A percentile compares a stretch with the other conserved stretches of the same genome.
Evolutionary conservation across 92 coral and sea anemone species (phyloP).

Genomic region (Anthopleura xanthogrammica): DNA sequence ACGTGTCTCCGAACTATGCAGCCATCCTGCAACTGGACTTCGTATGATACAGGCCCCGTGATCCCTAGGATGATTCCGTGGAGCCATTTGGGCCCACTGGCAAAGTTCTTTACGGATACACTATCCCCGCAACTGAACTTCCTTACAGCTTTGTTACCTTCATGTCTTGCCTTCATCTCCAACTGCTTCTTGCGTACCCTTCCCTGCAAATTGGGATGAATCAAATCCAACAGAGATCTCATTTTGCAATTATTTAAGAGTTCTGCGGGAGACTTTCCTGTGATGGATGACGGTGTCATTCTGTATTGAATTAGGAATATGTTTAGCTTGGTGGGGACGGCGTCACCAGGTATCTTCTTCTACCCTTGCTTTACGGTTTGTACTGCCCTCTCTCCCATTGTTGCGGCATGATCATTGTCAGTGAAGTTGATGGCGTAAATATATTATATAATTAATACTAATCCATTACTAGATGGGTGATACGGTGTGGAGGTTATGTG

Average conservation of each 20-base stretch:
- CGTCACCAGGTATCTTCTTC: slow-evolving; percentile 36
- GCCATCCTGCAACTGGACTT: slow-evolving; percentile 30
- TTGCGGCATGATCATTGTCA: too few species aligned
- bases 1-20: slow-evolving; percentile 35
- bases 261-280: slow-evolving; percentile 56
- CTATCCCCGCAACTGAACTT: slow-evolving; percentile 30
- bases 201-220: slow-evolving; percentile 47
- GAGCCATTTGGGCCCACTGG: slow-evolving; percentile 53
- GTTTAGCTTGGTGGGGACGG: slow-evolving; percentile 24
- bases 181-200: slow-evolving; percentile 43
- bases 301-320: slow-evolving; percentile 35
- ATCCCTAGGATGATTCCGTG: slow-evolving; percentile 32
- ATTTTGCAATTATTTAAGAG: slow-evolving; percentile 47
- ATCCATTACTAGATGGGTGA: slow-evolving; percentile 62
- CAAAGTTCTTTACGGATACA: slow-evolving; percentile 44
- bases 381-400: slow-evolving; percentile 43
- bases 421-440: too few species aligned
- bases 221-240: slow-evolving; percentile 48
- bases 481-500: slow-evolving; percentile 55
- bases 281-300: slow-evolving; percentile 54
- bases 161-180: slow-evolving; percentile 40
- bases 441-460: slow-evolving; percentile 3
- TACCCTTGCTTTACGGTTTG: slow-evolving; percentile 46
- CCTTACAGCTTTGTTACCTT: slow-evolving; percentile 20
- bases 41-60: slow-evolving; percentile 48